These are phyloP conservation scores for Pachypsylla venusta DNA, from an alignment of 1,140 invertebrate genomes.

Conservation along the genomic window DNA sequence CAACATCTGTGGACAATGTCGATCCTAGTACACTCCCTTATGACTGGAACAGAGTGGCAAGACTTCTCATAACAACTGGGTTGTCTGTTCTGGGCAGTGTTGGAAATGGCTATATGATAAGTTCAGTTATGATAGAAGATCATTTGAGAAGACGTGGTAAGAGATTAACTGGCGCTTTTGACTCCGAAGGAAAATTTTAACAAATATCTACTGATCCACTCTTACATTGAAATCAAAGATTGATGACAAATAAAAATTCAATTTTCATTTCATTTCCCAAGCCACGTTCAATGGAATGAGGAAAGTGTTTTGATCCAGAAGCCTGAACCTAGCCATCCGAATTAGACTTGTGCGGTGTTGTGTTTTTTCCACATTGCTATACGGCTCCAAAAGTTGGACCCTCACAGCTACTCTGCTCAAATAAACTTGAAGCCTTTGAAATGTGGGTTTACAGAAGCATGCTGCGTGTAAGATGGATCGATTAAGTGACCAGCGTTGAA, in stretches of 20 bases:
- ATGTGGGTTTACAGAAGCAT: no score
- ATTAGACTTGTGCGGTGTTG: no score
- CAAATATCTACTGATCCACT: no score
- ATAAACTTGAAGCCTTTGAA: no score
- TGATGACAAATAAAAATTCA: not conserved
- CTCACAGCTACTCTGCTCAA: no score
- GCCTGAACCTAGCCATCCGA: no score
- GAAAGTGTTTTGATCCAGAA: no score
- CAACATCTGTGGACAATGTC: conserved; percentile 16
- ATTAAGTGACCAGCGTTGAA: no score
- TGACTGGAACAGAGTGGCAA: conserved; percentile 50
- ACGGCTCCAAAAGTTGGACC: no score
- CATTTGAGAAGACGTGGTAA: conserved; percentile 51
- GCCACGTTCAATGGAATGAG: not conserved
- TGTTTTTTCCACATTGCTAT: no score
- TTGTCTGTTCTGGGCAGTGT: conserved; percentile 50
- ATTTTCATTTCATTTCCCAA: not conserved
- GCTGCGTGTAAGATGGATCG: no score
- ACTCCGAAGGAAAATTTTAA: no score
- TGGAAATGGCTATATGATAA: conserved; percentile 61
- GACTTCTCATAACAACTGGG: conserved; percentile 46
- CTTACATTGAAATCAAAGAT: not conserved
- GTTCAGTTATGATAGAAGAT: conserved; percentile 55
- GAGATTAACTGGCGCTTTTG: not conserved
- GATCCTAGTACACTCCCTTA: conserved; percentile 43